Percentiles rank a stretch among this genome's conserved stretches.
Conservation (phyloP, 2,797 vertebrate genomes). For the Chelon auratus region DNA sequence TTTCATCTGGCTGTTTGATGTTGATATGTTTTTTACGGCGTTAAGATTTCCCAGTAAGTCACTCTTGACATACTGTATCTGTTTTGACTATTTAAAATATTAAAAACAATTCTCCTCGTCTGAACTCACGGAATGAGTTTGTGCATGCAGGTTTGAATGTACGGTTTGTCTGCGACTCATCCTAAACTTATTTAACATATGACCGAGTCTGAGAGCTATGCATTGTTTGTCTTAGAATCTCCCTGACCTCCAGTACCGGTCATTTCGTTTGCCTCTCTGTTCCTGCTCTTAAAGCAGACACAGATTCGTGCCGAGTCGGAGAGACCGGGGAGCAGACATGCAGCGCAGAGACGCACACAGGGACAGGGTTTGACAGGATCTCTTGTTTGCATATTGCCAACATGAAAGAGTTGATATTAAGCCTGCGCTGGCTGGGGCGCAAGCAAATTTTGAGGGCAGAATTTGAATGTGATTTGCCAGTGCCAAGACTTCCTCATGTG, state of each 20-base stretch:
- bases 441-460: constrained; percentile 93
- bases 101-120: no score
- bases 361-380: constrained; percentile 34
- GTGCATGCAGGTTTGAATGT: no score
- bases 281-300: background rate
- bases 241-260: background rate
- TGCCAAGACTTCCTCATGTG: constrained; percentile 90
- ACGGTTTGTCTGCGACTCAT: no score
- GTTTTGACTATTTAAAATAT: no score
- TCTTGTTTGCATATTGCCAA: constrained; percentile 92
- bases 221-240: background rate
- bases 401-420: constrained; percentile 85
- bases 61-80: no score
- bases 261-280: background rate
- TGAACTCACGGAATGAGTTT: no score
- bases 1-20: no score
- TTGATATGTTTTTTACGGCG: no score
- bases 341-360: constrained; percentile 3
- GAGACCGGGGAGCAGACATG: background rate
- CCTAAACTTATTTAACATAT: no score
- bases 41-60: no score
- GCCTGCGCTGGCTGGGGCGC: constrained; percentile 82
- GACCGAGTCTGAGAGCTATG: no score
- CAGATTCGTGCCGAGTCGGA: constrained; percentile 16
- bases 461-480: constrained; percentile 99